phyloP scores from a whole-genome alignment of 1,140 invertebrate genomes.

The Rhopalosiphum padi region DNA sequence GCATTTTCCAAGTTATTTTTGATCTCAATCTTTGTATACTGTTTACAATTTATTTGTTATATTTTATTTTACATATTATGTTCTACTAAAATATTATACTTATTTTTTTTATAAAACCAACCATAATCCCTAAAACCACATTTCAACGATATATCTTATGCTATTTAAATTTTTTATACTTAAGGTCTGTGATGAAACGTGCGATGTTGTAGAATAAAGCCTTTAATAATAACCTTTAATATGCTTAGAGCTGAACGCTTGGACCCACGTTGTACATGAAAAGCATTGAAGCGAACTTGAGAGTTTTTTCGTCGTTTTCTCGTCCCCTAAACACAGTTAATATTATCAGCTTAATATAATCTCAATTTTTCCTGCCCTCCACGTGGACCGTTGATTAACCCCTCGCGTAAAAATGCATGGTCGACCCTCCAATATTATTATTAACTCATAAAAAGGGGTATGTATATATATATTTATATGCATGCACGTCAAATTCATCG shows the following conservation, averaged over 20 bases:
- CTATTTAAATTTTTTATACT: background rate
- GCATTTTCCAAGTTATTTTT: background rate
- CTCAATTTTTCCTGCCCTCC: slow-evolving; percentile 50
- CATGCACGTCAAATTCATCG: slow-evolving; percentile 5
- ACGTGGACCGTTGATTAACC: slow-evolving; percentile 32
- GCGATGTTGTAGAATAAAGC: slow-evolving; percentile 2
- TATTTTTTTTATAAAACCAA: background rate
- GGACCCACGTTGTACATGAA: background rate
- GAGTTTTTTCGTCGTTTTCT: background rate
- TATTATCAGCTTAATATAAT: slow-evolving; percentile 56
- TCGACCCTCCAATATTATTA: slow-evolving; percentile 48
- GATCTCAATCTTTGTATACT: background rate
- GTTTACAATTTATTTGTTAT: background rate
- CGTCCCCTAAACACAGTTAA: slow-evolving; percentile 38
- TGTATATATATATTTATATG: background rate
- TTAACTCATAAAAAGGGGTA: slow-evolving; percentile 48
- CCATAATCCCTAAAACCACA: background rate
- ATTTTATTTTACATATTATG: background rate
- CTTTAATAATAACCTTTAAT: slow-evolving; percentile 30
- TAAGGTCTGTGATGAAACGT: slow-evolving; percentile 8
- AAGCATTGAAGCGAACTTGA: slow-evolving; percentile 32
- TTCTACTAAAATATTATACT: background rate
- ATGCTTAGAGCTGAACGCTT: slow-evolving; percentile 25
- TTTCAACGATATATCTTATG: background rate
- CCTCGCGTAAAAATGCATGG: slow-evolving; percentile 28